phyloP scores from a whole-genome alignment of 2,797 vertebrate genomes.

The Chelonia mydas region DNA sequence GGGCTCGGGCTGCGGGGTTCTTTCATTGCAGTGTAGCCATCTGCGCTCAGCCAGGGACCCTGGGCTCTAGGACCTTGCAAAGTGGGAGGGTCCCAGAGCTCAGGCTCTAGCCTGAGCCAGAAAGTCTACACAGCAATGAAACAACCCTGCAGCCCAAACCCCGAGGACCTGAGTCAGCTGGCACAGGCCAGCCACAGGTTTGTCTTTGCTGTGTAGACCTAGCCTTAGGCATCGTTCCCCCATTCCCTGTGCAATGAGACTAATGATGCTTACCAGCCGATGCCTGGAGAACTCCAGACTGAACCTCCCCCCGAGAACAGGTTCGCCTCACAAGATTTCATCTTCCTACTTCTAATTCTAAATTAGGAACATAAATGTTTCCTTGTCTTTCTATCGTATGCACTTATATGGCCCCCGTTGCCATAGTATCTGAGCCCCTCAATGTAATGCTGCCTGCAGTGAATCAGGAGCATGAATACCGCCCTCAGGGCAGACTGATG shows the following conservation, averaged over 20 bases:
- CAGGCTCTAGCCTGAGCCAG: background rate
- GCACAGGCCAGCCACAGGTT: background rate
- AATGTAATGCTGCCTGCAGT: background rate
- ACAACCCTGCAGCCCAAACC: rapidly evolving
- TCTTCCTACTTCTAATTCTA: conserved; percentile 15
- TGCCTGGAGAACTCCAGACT: conserved; percentile 24
- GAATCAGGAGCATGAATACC: too few relatives aligned
- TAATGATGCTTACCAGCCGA: background rate
- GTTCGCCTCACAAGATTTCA: conserved; percentile 24
- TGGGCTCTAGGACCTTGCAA: background rate
- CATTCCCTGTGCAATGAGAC: background rate
- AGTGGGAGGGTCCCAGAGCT: background rate
- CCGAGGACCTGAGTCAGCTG: background rate
- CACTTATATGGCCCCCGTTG: background rate
- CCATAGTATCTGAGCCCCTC: background rate
- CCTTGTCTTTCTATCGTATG: background rate
- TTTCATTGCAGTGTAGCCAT: background rate
- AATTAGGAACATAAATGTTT: background rate
- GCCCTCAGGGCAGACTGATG: background rate
- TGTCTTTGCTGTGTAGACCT: background rate
- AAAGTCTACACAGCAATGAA: background rate
- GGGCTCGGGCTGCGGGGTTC: background rate
- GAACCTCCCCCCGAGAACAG: background rate
- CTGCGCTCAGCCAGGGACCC: background rate
- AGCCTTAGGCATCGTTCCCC: rapidly evolving